Conservation (phyloP, 2,797 vertebrate species). For the Sarcophilus harrisii region DNA sequence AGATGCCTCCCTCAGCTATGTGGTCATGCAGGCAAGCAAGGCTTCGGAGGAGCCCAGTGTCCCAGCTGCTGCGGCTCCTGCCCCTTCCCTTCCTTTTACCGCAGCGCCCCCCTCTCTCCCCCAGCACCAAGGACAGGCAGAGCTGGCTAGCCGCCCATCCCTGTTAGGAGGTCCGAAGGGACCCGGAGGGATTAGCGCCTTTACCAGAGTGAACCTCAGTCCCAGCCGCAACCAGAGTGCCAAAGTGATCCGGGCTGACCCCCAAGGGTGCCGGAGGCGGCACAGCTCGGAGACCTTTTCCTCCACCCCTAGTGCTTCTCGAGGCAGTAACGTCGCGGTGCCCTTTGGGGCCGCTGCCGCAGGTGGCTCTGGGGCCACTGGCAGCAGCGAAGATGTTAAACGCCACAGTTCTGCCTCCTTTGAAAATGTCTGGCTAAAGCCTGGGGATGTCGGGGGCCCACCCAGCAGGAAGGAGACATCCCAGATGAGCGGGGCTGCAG, state of each 20-base stretch:
- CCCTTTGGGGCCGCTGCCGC: slow-evolving; percentile 61
- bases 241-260: slow-evolving; percentile 91
- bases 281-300: slow-evolving; percentile 92
- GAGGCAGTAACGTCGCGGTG: slow-evolving; percentile 72
- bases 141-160: slow-evolving; percentile 73
- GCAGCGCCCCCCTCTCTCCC: slow-evolving; percentile 71
- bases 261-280: slow-evolving; percentile 89
- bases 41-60: slow-evolving; percentile 74
- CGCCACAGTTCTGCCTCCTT: slow-evolving; percentile 92
- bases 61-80: slow-evolving; percentile 68
- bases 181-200: slow-evolving; percentile 85
- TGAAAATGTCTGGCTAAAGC: slow-evolving; percentile 91
- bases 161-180: slow-evolving; percentile 84
- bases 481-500: slow-evolving; percentile 64
- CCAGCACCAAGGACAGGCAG: slow-evolving; percentile 69
- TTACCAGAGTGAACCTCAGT: slow-evolving; percentile 88
- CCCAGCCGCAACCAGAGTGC: slow-evolving; percentile 88
- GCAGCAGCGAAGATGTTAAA: slow-evolving; percentile 85
- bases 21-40: slow-evolving; percentile 82
- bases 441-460: slow-evolving; percentile 79
- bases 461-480: slow-evolving; percentile 74
- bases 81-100: slow-evolving; percentile 52
- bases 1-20: slow-evolving; percentile 82
- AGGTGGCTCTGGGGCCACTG: slow-evolving; percentile 48
- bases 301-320: slow-evolving; percentile 83